Conservation (phyloP, 2,113 vertebrate species). For the Scomber japonicus region DNA sequence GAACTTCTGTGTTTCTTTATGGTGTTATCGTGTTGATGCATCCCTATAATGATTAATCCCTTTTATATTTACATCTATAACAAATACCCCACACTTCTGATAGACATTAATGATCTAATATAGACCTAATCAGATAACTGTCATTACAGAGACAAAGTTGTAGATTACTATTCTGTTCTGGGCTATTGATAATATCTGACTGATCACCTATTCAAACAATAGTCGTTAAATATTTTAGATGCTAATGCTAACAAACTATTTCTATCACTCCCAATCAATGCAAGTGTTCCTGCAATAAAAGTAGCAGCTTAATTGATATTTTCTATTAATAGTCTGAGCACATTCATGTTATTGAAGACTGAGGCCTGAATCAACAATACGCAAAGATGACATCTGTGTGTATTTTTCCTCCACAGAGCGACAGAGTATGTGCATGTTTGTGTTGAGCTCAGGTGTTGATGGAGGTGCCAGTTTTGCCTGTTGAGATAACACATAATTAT, state of each 20-base stretch:
- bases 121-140: background rate
- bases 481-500: slow-evolving; percentile 11
- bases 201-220: background rate
- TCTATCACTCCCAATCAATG: background rate
- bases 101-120: background rate
- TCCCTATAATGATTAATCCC: no score
- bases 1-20: background rate
- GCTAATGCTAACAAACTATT: slow-evolving; percentile 6
- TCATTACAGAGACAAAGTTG: background rate
- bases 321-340: slow-evolving; percentile 33
- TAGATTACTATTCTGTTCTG: background rate
- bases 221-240: slow-evolving; percentile 6
- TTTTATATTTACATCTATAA: no score
- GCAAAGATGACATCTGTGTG: background rate
- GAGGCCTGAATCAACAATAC: slow-evolving; percentile 26
- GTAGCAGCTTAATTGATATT: slow-evolving; percentile 5
- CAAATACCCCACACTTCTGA: no score
- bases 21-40: no score
- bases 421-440: background rate
- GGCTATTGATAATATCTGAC: background rate
- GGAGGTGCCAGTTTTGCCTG: slow-evolving; percentile 3
- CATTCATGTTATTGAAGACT: slow-evolving; percentile 1
- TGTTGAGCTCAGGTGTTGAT: slow-evolving; percentile 11
- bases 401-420: slow-evolving; percentile 16
- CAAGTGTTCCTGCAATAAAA: slow-evolving; percentile 17